phyloP scores from a whole-genome alignment of 2,113 vertebrate genomes.

The Cyphomyrus plagiostoma region DNA sequence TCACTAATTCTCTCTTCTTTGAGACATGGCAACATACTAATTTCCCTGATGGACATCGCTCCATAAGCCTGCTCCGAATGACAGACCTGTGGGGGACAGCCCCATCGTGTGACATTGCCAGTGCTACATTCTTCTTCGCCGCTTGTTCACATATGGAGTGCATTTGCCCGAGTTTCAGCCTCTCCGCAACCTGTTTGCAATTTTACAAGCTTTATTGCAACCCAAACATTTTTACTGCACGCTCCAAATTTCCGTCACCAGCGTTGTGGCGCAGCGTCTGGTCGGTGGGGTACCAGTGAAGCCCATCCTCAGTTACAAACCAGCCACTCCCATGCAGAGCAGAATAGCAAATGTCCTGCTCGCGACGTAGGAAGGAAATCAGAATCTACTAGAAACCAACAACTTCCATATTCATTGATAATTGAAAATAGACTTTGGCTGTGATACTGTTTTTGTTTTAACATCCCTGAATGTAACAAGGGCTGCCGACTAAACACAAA shows the following conservation, averaged over 20 bases:
- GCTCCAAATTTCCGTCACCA: constrained; percentile 19
- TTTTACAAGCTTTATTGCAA: constrained; percentile 25
- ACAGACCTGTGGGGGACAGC: not conserved
- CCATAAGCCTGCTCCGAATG: not conserved
- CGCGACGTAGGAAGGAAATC: not conserved
- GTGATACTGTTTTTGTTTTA: not conserved
- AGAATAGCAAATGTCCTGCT: not conserved
- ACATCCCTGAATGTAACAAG: not conserved
- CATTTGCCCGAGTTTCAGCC: constrained; percentile 12
- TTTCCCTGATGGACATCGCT: not conserved
- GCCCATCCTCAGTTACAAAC: not conserved
- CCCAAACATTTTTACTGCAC: constrained; percentile 27
- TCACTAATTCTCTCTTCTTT: not conserved
- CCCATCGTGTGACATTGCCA: not conserved
- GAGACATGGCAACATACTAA: not conserved
- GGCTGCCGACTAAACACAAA: not conserved
- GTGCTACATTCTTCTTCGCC: not conserved
- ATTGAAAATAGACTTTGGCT: not conserved
- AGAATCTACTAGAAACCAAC: not conserved
- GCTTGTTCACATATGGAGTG: constrained; percentile 16
- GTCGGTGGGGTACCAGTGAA: not conserved
- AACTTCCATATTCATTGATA: not conserved
- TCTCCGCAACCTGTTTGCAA: constrained; percentile 24
- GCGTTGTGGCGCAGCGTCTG: not conserved
- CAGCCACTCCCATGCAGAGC: not conserved